Evolutionary conservation across 2,113 vertebrate species (phyloP), one percentile per base, ranked within the genome.

Genomic region (Pterocles gutturalis): DNA sequence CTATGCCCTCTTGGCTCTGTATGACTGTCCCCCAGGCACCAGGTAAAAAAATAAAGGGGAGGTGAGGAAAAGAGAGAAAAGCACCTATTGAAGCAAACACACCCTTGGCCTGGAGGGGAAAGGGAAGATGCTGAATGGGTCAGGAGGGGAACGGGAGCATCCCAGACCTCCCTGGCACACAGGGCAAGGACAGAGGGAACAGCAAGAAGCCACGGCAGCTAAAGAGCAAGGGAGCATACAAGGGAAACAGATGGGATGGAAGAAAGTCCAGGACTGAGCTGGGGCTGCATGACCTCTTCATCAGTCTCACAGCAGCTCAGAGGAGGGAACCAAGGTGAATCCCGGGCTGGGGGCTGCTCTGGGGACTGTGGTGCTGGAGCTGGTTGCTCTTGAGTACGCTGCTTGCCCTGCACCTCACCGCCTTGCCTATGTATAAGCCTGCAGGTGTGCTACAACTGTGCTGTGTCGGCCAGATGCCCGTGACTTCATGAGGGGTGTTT

Each of bases 391-490:
- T 0, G 0, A 67, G 34, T 8, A 2, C 2, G 0, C 1, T 4
- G 5, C 29, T 48, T 1, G 0, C 19, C 11, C 17, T 1, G 1
- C 0, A 4, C 11, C 29, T 36, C 0, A 0, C 11, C 0, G 0
- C 33, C 5, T 25, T 2, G 1, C 29, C 51, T 17, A 34, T 3
- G 3, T 0, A 0, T 1, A 7, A 24, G 12, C 10, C 51, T 24
- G 71, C 34, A n/a, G 5, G 16, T 17, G 46, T 11, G 72, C 28
- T 28, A 11, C 43, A 34, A 1, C 2, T 0, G 0, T n/a, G n/a
- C 48, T 58, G 60, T 15, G 0, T 25, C 2, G 1, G 26, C 29
- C 11, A 33, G 14, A 1, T 24, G 13, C 26, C 34, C 46, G 17
- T 9, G 51, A 17, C 2, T 2, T 72, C 48, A 10, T 25, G 28